Evolutionary conservation across 1,140 invertebrate species (phyloP).

Genomic region (Leptoteleia sp.): DNA sequence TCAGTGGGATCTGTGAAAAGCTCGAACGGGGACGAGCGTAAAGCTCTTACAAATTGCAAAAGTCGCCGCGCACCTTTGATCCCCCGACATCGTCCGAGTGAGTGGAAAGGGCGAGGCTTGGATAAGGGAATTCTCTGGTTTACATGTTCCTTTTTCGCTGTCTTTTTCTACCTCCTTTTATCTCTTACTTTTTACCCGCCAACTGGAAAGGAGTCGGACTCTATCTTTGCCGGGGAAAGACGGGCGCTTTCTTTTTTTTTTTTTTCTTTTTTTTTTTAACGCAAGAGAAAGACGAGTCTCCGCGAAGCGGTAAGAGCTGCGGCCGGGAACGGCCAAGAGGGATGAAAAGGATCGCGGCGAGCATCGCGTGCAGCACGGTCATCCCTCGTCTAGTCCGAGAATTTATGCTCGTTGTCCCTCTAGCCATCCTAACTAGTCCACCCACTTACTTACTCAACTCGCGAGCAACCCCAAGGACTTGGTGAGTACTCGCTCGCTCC

Average conservation of each 20-base stretch:
- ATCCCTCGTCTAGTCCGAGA: conserved; percentile 78
- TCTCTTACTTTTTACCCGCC: conserved; percentile 46
- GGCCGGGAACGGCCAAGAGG: conserved; percentile 36
- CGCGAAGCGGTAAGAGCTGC: conserved; percentile 44
- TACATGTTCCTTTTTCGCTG: conserved; percentile 51
- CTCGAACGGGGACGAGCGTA: conserved; percentile 56
- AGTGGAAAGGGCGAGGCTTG: conserved; percentile 55
- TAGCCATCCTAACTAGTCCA: conserved; percentile 79
- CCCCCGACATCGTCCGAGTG: conserved; percentile 59
- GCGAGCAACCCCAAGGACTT: conserved; percentile 66
- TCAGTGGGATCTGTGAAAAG: conserved; percentile 55
- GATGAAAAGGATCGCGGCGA: conserved; percentile 60
- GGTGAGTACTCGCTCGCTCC: conserved; percentile 41
- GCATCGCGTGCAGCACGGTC: conserved; percentile 74
- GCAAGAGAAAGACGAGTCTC: conserved; percentile 43
- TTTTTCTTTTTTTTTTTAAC: no score
- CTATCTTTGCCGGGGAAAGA: conserved; percentile 50
- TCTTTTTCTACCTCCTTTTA: conserved; percentile 35
- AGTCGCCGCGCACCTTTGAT: conserved; percentile 63
- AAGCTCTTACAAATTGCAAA: conserved; percentile 66
- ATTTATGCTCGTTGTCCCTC: conserved; percentile 80
- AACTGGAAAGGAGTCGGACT: conserved; percentile 54
- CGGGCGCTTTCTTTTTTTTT: no score
- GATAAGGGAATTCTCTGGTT: conserved; percentile 63
- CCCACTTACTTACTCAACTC: conserved; percentile 78